Evolutionary conservation across 2,113 vertebrate genomes (phyloP).

Genomic region (Rhynchomys soricoides): DNA sequence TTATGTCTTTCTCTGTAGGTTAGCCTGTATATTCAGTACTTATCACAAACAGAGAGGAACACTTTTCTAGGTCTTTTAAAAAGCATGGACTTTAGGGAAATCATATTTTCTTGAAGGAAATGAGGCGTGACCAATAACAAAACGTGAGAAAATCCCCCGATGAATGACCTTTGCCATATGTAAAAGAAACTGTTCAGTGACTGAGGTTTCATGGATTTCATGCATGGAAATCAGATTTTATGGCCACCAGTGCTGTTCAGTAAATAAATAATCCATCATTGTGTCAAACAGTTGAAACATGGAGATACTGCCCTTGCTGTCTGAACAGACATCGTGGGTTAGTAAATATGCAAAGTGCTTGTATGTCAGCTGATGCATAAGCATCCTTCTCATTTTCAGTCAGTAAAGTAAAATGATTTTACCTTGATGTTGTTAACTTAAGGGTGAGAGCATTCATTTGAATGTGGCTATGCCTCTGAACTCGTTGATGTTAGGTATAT

Average conservation of each 20-base stretch:
- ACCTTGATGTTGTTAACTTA: constrained; percentile 53
- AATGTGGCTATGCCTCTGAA: neutral
- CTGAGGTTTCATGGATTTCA: constrained; percentile 91
- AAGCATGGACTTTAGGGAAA: constrained; percentile 86
- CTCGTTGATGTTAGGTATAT: neutral
- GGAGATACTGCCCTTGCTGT: constrained; percentile 81
- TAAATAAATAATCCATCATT: constrained; percentile 96
- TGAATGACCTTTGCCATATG: constrained; percentile 91
- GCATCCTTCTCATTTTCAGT: constrained; percentile 77
- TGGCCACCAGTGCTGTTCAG: constrained; percentile 90
- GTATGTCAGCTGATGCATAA: constrained; percentile 69
- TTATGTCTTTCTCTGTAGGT: constrained; percentile 77
- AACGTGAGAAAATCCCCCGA: constrained; percentile 91
- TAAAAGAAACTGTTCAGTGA: constrained; percentile 89
- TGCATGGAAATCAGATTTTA: constrained; percentile 94
- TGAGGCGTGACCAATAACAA: constrained; percentile 94
- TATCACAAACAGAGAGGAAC: constrained; percentile 86
- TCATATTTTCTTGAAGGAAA: constrained; percentile 91
- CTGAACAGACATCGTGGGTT: constrained; percentile 82
- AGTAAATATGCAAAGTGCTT: constrained; percentile 80
- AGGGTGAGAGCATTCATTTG: constrained; percentile 3
- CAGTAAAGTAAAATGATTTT: constrained; percentile 77
- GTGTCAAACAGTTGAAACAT: constrained; percentile 89
- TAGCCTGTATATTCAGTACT: constrained; percentile 82
- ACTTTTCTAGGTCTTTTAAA: constrained; percentile 86